Percentiles rank a stretch among this genome's conserved stretches.
Evolutionary conservation across 1,140 invertebrate genomes (phyloP).

Genomic region (Phymastichus coffea): DNA sequence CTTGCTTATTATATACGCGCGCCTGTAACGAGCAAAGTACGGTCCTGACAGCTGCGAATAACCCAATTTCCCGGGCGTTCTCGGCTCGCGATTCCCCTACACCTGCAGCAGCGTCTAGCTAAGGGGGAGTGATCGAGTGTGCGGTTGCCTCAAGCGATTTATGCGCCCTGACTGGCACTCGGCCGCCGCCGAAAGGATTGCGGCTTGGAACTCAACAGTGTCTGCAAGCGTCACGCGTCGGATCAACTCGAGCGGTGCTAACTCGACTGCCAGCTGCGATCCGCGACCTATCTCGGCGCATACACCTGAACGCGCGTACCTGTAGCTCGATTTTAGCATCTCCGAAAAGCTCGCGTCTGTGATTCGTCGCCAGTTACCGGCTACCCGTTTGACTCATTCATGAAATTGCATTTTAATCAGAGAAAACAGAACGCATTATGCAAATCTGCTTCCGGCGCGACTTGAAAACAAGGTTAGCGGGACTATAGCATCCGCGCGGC

Average conservation of each 20-base stretch:
- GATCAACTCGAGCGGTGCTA: no score
- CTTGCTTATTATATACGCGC: not conserved
- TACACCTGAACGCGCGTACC: no score
- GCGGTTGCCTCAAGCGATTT: conserved; percentile 1
- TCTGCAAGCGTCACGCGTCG: not conserved
- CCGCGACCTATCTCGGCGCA: no score
- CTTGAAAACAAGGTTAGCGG: not conserved
- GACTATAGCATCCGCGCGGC: not conserved
- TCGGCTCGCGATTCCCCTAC: no score
- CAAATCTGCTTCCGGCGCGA: not conserved
- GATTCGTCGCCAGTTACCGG: no score
- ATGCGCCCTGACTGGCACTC: not conserved
- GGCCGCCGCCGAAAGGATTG: not conserved
- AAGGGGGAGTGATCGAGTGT: no score
- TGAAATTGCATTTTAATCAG: not conserved
- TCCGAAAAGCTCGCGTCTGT: no score
- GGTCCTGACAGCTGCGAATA: conserved; percentile 41
- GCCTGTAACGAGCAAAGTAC: conserved; percentile 30
- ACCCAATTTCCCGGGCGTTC: conserved; percentile 39
- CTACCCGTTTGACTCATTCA: no score
- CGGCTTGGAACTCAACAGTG: not conserved
- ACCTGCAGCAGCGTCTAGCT: no score
- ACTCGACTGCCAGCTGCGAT: no score
- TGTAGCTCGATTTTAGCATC: no score
- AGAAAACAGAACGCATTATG: not conserved